Conservation (phyloP, 1,140 invertebrate species). For the Tribolium madens region DNA sequence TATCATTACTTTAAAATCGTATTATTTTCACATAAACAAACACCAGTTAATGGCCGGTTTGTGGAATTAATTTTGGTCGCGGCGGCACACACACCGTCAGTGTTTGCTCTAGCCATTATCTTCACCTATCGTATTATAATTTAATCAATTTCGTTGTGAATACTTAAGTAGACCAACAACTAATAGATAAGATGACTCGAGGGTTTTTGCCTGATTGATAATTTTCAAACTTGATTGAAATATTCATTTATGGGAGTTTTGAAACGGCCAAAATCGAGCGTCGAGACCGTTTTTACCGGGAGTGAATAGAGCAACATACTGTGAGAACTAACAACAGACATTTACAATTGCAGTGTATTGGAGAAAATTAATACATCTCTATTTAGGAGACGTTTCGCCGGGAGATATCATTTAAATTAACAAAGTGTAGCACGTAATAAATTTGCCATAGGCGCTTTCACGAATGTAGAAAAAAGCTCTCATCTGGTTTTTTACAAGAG, state of each 20-base stretch:
- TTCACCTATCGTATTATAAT: constrained; percentile 36
- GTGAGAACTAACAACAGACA: neutral
- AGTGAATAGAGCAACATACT: neutral
- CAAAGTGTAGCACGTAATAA: neutral
- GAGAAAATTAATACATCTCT: neutral
- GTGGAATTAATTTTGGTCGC: constrained; percentile 24
- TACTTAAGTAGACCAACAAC: constrained; percentile 36
- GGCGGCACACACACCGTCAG: constrained; percentile 15
- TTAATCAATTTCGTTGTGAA: constrained; percentile 38
- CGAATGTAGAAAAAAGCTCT: neutral
- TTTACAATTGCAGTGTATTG: neutral
- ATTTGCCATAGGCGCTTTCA: neutral
- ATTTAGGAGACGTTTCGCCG: neutral
- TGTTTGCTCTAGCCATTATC: constrained; percentile 31
- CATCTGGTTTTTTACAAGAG: neutral
- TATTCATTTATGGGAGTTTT: constrained; percentile 2
- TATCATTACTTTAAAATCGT: constrained; percentile 34
- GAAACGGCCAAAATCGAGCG: neutral
- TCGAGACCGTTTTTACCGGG: neutral
- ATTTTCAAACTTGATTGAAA: constrained; percentile 34
- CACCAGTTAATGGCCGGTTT: constrained; percentile 13
- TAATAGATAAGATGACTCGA: constrained; percentile 34
- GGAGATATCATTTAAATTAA: neutral
- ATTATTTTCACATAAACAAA: constrained; percentile 38
- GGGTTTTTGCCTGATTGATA: constrained; percentile 34